Evolutionary conservation across 2,113 vertebrate species (phyloP).

Genomic region (Alces alces): DNA sequence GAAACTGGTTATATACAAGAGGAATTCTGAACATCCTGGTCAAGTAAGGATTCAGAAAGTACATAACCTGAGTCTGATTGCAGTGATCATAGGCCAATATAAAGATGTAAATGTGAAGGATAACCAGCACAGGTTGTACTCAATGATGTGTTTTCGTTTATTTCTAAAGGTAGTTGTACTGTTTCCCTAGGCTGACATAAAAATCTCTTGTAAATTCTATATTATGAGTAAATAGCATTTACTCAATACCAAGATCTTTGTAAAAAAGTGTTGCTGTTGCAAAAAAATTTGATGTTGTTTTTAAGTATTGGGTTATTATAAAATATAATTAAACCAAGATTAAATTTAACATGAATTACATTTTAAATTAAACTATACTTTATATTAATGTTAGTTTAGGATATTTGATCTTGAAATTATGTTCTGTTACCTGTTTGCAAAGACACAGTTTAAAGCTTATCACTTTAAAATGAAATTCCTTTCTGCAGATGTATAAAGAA

Average conservation of each 20-base stretch:
- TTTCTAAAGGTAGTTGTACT: constrained; percentile 44
- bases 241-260: constrained; percentile 24
- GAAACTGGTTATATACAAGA: background rate
- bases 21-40: background rate
- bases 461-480: constrained; percentile 59
- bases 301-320: constrained; percentile 37
- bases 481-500: constrained; percentile 14
- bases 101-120: background rate
- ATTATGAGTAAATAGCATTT: constrained; percentile 56
- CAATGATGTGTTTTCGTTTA: constrained; percentile 12
- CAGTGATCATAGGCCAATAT: background rate
- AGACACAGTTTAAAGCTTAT: constrained; percentile 28
- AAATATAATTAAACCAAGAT: constrained; percentile 41
- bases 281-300: constrained; percentile 47
- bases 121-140: background rate
- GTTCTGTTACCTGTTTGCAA: constrained; percentile 52
- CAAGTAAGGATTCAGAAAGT: constrained; percentile 13
- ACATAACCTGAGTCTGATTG: background rate
- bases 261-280: background rate
- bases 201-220: constrained; percentile 49
- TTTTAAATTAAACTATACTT: constrained; percentile 58
- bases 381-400: constrained; percentile 52
- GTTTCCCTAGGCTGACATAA: constrained; percentile 31
- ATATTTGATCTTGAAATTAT: constrained; percentile 59
- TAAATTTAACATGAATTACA: constrained; percentile 47